Base-by-base conservation (phyloP, 1,140 invertebrate genomes). In the Zaprionus capensis region DNA sequence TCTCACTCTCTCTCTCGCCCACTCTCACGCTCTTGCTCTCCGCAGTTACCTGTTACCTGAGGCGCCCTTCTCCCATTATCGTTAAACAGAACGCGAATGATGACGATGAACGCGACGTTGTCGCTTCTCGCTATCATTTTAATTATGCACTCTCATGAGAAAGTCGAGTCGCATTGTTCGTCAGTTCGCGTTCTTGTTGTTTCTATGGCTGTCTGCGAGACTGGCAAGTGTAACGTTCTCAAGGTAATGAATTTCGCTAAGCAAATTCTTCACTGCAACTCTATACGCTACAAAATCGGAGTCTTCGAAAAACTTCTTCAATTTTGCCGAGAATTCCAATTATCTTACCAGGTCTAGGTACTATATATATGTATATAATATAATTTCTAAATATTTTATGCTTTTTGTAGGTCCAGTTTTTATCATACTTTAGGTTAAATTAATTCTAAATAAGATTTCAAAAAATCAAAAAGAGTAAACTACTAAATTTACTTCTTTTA, bases 51-150 rank as follows among this genome's bases (percentile, higher is more conserved):
- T 64, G 83, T 62, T 88, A 87, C 84, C 78, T 88, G 84, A 88
- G 75, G 74, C 75, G 81, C 84, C 84, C 84, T 87, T 87, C 83
- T 81, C 74, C 62, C 81, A 87, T 87, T 87, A 88, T 87, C 84
- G 81, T 88, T 87, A 87, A 66, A 20, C 74, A 57, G 84, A 88
- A 88, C 80, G 72, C 72, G 59, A 70, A 51, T 77, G 76, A 66
- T 41, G 63, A 58, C 73, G 83, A 34, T 63, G 67, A 66, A 65
- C 80, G 71, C 81, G 84, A 71, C 75, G 84, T 44, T 44, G 41
- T 76, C 71, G 76, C 72, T 63, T 38, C 46, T 76, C 59, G 73
- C 83, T 88, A 87, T 88, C 84, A 81, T 70, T 75, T 86, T 83
- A 88, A 87, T 87, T 88, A 87, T 82, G 78, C 86, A 64, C 61